Evolutionary conservation across 2,797 vertebrate genomes (phyloP), one percentile per base, ranked within the genome.

Genomic region (Rhinophrynus dorsalis): DNA sequence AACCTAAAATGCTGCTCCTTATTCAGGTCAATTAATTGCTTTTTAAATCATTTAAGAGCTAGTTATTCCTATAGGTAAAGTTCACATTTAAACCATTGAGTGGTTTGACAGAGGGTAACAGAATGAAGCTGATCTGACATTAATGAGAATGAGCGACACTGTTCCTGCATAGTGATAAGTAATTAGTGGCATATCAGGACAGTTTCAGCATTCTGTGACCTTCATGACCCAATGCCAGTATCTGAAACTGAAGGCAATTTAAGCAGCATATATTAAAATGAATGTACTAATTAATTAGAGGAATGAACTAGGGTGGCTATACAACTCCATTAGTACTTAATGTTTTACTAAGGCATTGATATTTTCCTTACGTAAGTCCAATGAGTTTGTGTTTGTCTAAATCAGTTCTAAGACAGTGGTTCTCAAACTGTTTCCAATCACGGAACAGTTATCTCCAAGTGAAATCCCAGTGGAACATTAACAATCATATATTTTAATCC

Each of bases 211-310:
- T 32, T 23, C 44, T 18, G 13, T 52, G 38, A 68, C 65, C 65
- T 64, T 52, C 42, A 42, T 50, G 23, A 45, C 33, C 48, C 21
- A 5, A 26, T 18, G 40, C 63, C 48, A 37, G 58, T 23, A 47
- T 48, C 27, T 13, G 38, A 26, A 11, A 18, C 21, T 56, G 9
- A 29, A 47, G 6, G 45, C 17, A 15, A 13, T n/a, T 42, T 8
- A 45, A 3, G 15, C 32, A 6, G 68, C 51, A 64, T 71, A 64
- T 20, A 72, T 72, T 51, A 47, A 50, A 58, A 26, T 10, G 1
- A n/a, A n/a, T n/a, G 3, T 21, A 33, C 54, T 72, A 65, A 72
- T 72, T 58, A 58, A 44, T 65, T 35, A 48, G 44, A 51, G 44
- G 68, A 51, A 44, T 44, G 8, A 48, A 11, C 6, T n/a, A 13